Base-by-base conservation (phyloP, 2,113 vertebrate species). In the Cromileptes altivelis region DNA sequence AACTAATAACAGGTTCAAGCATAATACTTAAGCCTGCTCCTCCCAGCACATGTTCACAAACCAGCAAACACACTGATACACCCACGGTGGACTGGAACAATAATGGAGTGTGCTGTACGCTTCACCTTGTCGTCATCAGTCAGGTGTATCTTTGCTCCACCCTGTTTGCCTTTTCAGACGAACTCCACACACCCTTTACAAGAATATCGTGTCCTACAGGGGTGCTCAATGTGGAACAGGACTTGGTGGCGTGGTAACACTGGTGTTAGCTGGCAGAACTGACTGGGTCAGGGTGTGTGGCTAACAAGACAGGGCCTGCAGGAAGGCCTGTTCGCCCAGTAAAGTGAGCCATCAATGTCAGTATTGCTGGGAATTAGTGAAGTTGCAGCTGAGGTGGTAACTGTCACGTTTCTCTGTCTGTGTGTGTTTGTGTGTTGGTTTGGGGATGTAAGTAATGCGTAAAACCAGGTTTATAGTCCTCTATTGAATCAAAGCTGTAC, bases 41-140 rank as follows among this genome's bases (percentile, higher is more conserved):
- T 87, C 91, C 89, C 85, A 79, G 87, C 82, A 85, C 79, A 81
- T 90, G 89, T 89, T 88, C 84, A 68, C 72, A 82, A 84, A 83
- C 72, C 50, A 68, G 77, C 75, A 82, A 84, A 90, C 88, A 92
- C 86, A 78, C 78, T 83, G 57, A 42, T 45, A 71, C 90, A 78
- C 85, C 74, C 78, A 85, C 47, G 10, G 13, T 74, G 27, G 64
- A 17, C 73, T 30, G 6, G 15, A 91, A 93, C 93, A 91, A 91
- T 81, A 76, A 73, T 2, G 13, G 45, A 82, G 49, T 0, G 49
- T 81, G 50, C 67, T 72, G 50, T 23, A 0, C 3, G 25, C 82
- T 88, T 68, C 82, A 78, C 75, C 81, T 81, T 42, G 17, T 17
- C 53, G 25, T 71, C 71, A 71, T 60, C 19, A 86, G 78, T 55